Base-by-base conservation (phyloP, 2,888 invertebrate species). In the Apamea sordens region DNA sequence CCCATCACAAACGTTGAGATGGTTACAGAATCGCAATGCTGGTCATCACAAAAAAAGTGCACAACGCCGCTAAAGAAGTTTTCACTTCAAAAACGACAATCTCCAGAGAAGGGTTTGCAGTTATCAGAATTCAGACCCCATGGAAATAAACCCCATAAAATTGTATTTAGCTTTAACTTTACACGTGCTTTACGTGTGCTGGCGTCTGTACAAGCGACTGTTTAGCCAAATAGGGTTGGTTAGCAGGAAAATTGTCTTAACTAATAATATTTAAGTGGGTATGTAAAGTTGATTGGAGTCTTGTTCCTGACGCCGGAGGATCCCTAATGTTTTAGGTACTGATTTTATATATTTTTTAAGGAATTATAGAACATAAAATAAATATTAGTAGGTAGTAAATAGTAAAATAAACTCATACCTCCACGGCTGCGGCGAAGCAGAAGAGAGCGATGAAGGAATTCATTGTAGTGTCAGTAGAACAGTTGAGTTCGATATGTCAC, bases 371-470 rank as follows among this genome's bases (percentile, higher is more conserved):
- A 69, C 28, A 8, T 13, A 4, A 28, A 47, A 47, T 21, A 21
- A 64, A 32, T 21, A 32, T 11, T 21, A 32, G 13, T n/a, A n/a
- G 13, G 13, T 21, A 21, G 64, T 32, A 32, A 64, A 32, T 11
- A 64, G 21, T 64, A 36, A 36, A 50, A n/a, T 28, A 24, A 71
- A 44, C n/a, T 5, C 32, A 83, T 65, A 88, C 88, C 86, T 87
- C 79, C 56, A 84, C 41, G 1, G 82, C 44, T 11, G 80, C 82
- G 8, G 71, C 86, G 13, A 89, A 65, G 59, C 77, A 77, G n/a
- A 73, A 76, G 21, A 89, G 24, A 64, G 75, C 82, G 32, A 84
- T 8, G 63, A 77, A 65, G 32, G 28, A 59, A 56, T 89, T 89
- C 88, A 88, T 88, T 44, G 63, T 84, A 18, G 18, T 41, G 47